A percentile compares a stretch with the other conserved stretches of the same genome.
Conservation (phyloP, 2,113 vertebrate genomes). For the Malurus alboscapulatus region DNA sequence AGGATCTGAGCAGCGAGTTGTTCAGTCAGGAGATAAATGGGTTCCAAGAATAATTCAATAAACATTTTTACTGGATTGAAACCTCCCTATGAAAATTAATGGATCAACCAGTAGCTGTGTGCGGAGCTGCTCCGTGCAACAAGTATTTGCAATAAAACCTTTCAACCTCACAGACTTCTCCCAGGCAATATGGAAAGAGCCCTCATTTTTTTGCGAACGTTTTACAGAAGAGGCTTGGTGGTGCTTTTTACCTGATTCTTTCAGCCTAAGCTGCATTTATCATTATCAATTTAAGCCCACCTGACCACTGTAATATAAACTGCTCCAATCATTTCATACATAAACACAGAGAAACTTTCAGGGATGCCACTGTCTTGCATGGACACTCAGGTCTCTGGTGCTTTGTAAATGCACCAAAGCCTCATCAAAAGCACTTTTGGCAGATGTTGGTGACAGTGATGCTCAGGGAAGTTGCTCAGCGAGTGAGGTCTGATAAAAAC, state of each 20-base stretch:
- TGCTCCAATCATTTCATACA: neutral
- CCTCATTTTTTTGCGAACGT: neutral
- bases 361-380: neutral
- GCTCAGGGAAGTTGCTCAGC: neutral
- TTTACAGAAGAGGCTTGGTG: neutral
- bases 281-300: neutral
- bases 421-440: neutral
- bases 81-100: neutral
- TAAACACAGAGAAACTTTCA: neutral
- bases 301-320: neutral
- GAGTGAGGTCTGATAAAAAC: neutral
- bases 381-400: neutral
- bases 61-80: neutral
- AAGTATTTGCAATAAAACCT: neutral
- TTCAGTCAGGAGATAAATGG: neutral
- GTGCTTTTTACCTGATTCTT: neutral
- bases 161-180: slow-evolving; percentile 6
- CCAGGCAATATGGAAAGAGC: neutral
- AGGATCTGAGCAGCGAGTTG: slow-evolving; percentile 20
- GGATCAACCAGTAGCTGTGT: neutral
- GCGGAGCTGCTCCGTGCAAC: neutral
- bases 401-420: neutral
- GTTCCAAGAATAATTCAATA: slow-evolving; percentile 5
- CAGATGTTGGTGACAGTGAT: neutral
- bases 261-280: neutral